These are phyloP conservation scores for Cinara cedri DNA, from an alignment of 2,888 invertebrate species.

Conservation along the genomic window DNA sequence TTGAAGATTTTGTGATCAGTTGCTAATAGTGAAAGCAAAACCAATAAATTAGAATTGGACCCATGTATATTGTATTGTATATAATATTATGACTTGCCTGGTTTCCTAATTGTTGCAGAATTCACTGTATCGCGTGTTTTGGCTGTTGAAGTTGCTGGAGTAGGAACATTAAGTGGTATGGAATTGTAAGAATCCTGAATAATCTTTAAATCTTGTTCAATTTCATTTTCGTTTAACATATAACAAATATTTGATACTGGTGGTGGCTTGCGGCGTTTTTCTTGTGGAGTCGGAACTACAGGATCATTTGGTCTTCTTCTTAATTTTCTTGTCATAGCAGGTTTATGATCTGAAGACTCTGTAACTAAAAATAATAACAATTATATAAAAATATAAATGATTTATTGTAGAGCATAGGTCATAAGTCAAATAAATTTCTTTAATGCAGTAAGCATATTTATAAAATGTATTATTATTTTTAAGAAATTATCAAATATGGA, in stretches of 20 bases:
- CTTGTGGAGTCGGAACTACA: constrained; percentile 78
- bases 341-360: constrained; percentile 68
- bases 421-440: no score
- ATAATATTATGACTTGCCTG: constrained; percentile 63
- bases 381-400: neutral
- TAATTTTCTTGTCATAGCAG: constrained; percentile 92
- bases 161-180: constrained; percentile 19
- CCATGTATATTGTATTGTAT: neutral
- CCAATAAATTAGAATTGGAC: no score
- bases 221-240: constrained; percentile 85
- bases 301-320: constrained; percentile 93
- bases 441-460: no score
- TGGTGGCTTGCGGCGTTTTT: constrained; percentile 81
- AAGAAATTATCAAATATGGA: no score
- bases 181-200: constrained; percentile 65
- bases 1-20: no score
- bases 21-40: no score
- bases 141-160: neutral
- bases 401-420: no score
- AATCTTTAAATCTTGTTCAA: constrained; percentile 82
- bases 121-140: constrained; percentile 64
- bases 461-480: no score
- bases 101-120: constrained; percentile 66
- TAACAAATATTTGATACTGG: constrained; percentile 86
- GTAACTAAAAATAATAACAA: constrained; percentile 57